Evolutionary conservation across 2,888 invertebrate genomes (phyloP).

Genomic region (Dryomyza anilis): DNA sequence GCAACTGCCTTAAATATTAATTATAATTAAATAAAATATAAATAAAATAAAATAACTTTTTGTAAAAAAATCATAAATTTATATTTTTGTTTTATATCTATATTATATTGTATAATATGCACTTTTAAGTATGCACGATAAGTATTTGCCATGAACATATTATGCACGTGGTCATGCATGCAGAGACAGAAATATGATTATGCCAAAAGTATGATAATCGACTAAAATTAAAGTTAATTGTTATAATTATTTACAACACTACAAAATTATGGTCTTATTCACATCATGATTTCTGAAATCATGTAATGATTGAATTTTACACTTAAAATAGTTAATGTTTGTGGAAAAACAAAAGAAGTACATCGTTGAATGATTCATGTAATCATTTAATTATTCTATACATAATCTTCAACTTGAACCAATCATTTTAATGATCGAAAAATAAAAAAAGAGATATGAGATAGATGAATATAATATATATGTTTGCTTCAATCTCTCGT

Average conservation of each 20-base stretch:
- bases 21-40: constrained; percentile 48
- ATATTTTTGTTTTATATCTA: background rate
- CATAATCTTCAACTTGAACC: no score
- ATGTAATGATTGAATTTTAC: background rate
- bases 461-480: background rate
- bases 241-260: no score
- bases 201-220: no score
- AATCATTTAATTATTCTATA: no score
- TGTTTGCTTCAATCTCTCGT: background rate
- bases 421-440: no score
- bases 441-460: background rate
- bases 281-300: no score
- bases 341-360: background rate
- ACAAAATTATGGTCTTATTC: no score
- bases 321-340: background rate
- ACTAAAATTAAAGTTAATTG: no score
- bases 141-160: background rate
- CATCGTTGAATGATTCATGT: no score
- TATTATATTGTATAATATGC: no score
- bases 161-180: background rate
- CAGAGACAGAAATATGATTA: background rate
- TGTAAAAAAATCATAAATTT: constrained; percentile 28
- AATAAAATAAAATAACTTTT: constrained; percentile 41
- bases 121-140: no score
- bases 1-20: constrained; percentile 48